phyloP scores from a whole-genome alignment of 2,797 vertebrate genomes.

The Takifugu rubripes region DNA sequence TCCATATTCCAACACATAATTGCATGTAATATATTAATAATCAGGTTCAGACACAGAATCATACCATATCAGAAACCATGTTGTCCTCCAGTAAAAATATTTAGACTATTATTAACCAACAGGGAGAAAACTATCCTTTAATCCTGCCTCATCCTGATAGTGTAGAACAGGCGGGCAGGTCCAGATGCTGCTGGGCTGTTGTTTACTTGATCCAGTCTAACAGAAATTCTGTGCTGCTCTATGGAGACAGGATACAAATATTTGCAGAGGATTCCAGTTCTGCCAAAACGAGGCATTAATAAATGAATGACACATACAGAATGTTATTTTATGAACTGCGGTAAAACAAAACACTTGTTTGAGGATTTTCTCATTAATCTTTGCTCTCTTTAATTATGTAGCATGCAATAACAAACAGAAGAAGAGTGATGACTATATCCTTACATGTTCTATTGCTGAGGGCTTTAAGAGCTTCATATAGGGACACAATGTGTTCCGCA shows the following conservation, averaged over 20 bases:
- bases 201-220: slow-evolving; percentile 31
- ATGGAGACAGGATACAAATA: slow-evolving; percentile 41
- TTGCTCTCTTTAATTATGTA: slow-evolving; percentile 1
- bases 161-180: slow-evolving; percentile 36
- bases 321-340: background rate
- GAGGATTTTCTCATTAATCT: slow-evolving; percentile 1
- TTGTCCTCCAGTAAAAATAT: background rate
- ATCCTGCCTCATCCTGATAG: slow-evolving; percentile 45
- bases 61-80: background rate
- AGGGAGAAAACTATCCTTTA: background rate
- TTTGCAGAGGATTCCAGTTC: slow-evolving; percentile 3
- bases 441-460: slow-evolving; percentile 3
- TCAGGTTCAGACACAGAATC: background rate
- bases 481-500: too few relatives aligned
- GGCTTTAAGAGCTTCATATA: background rate
- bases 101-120: slow-evolving; percentile 30
- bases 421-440: background rate
- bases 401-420: background rate
- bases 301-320: slow-evolving; percentile 12
- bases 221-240: slow-evolving; percentile 18
- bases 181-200: slow-evolving; percentile 43
- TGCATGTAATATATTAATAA: background rate
- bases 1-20: background rate
- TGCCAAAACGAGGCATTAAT: slow-evolving; percentile 19
- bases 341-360: slow-evolving; percentile 2